Evolutionary conservation across 2,113 vertebrate genomes (phyloP).

Genomic region (Engystomops pustulosus): DNA sequence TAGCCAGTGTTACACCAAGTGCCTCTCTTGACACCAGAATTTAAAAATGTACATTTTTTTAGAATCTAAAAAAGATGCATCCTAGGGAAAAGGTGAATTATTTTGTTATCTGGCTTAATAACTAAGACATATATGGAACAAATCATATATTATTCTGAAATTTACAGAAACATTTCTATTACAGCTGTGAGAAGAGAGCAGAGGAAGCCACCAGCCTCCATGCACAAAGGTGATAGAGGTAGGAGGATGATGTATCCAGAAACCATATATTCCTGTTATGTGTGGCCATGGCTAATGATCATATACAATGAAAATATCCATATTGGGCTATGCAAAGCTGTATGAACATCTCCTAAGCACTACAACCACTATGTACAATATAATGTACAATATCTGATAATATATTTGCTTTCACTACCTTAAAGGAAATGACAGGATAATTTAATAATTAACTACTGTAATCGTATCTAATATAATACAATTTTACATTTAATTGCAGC

Average conservation of each 20-base stretch:
- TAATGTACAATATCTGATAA: no score
- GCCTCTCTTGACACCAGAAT: no score
- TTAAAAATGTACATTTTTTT: no score
- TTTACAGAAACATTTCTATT: conserved; percentile 64
- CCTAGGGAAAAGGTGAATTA: no score
- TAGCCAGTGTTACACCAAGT: no score
- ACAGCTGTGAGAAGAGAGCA: conserved; percentile 77
- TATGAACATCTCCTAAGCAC: no score
- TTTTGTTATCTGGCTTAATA: background rate
- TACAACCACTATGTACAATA: no score
- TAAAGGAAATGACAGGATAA: no score
- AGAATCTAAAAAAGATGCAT: no score
- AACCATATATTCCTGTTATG: background rate
- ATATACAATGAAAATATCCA: background rate
- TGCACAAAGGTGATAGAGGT: conserved; percentile 82
- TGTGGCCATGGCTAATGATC: background rate
- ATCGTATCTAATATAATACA: background rate
- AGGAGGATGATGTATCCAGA: conserved; percentile 40
- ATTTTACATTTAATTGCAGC: conserved; percentile 58
- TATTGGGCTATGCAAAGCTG: background rate
- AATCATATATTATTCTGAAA: background rate
- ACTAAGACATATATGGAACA: background rate
- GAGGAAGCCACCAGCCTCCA: conserved; percentile 76
- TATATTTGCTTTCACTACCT: no score
- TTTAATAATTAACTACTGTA: no score